Evolutionary conservation across 1,140 invertebrate genomes (phyloP), one percentile per base, ranked within the genome.

Genomic region (Odontomachus brunneus): DNA sequence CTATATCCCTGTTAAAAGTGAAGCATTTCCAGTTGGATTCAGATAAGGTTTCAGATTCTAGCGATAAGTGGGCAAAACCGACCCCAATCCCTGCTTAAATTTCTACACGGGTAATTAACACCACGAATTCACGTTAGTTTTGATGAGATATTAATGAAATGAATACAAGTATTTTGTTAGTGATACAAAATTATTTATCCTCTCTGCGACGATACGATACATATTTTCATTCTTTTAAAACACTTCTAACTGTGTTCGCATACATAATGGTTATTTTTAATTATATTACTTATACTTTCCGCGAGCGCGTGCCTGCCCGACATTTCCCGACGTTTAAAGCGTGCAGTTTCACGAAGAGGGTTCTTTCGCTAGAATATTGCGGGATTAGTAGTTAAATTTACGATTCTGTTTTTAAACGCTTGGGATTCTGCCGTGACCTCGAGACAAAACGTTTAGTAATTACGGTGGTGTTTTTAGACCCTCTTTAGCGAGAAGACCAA

Each of bases 401-500:
- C 29, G 53, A 63, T 60, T 19, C n/a, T 87, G 73, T 84, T 87
- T 87, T 87, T 51, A 57, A 44, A 51, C 22, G 38, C 53, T 9
- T 14, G 22, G 53, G n/a, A 22, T 29, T n/a, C 22, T 24, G 7
- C 24, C 3, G n/a, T n/a, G 38, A 71, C 63, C 19, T n/a, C 44
- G 59, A 38, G 66, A 76, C 82, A 88, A 78, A 88, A 72, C 53
- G 63, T 74, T 51, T 24, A 19, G 66, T 87, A 87, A 87, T 87
- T 87, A 87, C 67, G 55, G 67, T 73, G 66, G 76, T 84, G 72
- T 84, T 87, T 87, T 87, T 80, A 83, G 73, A 62, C 53, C 62
- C 22, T 33, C 67, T 53, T 74, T 38, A 65, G n/a, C 44, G 38
- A 53, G 51, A 44, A 15, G 4, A 7, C 19, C 48, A 66, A 83